Evolutionary conservation across 2,113 vertebrate genomes (phyloP).

Genomic region (Syngnathus floridae): DNA sequence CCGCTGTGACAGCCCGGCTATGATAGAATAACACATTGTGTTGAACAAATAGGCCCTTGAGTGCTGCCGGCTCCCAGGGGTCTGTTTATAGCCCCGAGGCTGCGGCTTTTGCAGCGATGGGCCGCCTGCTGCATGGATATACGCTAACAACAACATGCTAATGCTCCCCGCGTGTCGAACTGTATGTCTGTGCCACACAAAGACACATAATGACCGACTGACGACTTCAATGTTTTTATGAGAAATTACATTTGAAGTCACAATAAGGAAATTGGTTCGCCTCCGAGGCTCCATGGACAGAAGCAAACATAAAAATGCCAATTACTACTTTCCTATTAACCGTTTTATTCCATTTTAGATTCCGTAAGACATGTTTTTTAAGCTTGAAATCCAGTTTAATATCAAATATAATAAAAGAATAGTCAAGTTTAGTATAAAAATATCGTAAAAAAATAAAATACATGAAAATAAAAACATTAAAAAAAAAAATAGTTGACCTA

Average conservation of each 20-base stretch:
- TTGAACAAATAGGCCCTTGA: constrained; percentile 76
- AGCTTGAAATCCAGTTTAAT: too few relatives aligned
- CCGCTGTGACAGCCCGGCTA: constrained; percentile 72
- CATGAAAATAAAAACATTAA: too few relatives aligned
- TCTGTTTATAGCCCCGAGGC: constrained; percentile 70
- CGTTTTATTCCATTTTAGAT: too few relatives aligned
- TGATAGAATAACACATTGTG: constrained; percentile 75
- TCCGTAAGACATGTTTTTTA: too few relatives aligned
- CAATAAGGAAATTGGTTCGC: not conserved
- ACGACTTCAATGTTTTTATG: not conserved
- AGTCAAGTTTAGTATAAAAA: too few relatives aligned
- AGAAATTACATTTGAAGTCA: not conserved
- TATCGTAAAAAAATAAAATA: too few relatives aligned
- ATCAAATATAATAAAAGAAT: too few relatives aligned
- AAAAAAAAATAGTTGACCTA: too few relatives aligned
- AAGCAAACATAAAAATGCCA: too few relatives aligned
- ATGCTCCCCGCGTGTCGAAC: constrained; percentile 26
- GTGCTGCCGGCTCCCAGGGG: constrained; percentile 68
- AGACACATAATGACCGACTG: not conserved
- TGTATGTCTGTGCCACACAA: constrained; percentile 8
- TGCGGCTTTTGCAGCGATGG: constrained; percentile 59
- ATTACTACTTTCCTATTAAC: too few relatives aligned
- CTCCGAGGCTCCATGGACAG: too few relatives aligned
- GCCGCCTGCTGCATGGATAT: constrained; percentile 61
- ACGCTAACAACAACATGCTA: constrained; percentile 57